A percentile compares a stretch with the other conserved stretches of the same genome.
phyloP scores from a whole-genome alignment of 2,113 vertebrate species.

The Carassius gibelio region DNA sequence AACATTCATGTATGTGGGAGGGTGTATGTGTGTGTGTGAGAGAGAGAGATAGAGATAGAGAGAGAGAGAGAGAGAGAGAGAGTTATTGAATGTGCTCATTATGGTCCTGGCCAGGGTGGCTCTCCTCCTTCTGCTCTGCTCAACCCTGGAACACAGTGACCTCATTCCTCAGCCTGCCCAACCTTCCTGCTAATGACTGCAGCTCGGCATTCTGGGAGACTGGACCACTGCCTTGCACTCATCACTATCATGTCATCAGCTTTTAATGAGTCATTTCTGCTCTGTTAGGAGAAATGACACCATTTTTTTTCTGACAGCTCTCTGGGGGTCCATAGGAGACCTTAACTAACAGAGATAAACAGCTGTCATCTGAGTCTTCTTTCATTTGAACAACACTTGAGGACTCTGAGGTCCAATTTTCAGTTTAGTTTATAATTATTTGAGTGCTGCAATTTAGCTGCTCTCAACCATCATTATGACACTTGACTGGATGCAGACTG shows the following conservation, averaged over 20 bases:
- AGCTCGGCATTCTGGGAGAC: constrained; percentile 46
- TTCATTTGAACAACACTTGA: constrained; percentile 44
- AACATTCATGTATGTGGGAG: too few relatives aligned
- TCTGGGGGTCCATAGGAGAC: constrained; percentile 50
- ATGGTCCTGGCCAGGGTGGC: constrained; percentile 49
- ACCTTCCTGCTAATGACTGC: constrained; percentile 52
- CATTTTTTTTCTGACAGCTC: constrained; percentile 50
- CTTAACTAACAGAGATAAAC: constrained; percentile 53
- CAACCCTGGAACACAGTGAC: constrained; percentile 45
- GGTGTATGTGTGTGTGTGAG: too few relatives aligned
- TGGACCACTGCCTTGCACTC: constrained; percentile 45
- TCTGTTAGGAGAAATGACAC: constrained; percentile 49
- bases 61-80: too few relatives aligned
- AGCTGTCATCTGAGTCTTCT: constrained; percentile 51
- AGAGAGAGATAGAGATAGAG: too few relatives aligned
- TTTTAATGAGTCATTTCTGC: constrained; percentile 61
- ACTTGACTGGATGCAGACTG: constrained; percentile 5
- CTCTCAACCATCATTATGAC: constrained; percentile 28
- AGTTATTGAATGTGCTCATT: constrained; percentile 52
- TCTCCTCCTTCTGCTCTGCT: constrained; percentile 43
- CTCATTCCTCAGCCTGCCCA: constrained; percentile 56
- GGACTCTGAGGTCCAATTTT: constrained; percentile 39
- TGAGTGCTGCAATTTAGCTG: constrained; percentile 32
- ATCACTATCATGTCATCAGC: constrained; percentile 51
- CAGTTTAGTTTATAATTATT: constrained; percentile 35